Evolutionary conservation across 2,888 invertebrate genomes (phyloP).

Genomic region (Tenthredo livida): DNA sequence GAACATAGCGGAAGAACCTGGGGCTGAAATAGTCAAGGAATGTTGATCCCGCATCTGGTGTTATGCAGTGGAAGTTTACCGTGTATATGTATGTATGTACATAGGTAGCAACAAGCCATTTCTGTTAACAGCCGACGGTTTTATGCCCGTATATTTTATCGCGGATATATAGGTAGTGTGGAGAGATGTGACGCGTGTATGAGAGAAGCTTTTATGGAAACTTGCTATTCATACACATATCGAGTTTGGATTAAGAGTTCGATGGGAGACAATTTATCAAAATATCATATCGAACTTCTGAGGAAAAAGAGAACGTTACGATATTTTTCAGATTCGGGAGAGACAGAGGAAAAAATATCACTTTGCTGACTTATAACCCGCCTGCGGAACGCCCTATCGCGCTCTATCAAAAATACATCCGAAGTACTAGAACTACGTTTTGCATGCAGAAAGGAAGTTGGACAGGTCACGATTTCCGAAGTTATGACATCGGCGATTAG

Average conservation of each 20-base stretch:
- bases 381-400: neutral
- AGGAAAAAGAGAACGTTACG: neutral
- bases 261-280: neutral
- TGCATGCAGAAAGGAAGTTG: neutral
- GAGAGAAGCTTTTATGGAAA: neutral
- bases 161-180: neutral
- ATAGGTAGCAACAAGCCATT: conserved; percentile 8
- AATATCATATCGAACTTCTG: neutral
- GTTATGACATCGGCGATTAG: neutral
- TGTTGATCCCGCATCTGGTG: conserved; percentile 29
- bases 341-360: neutral
- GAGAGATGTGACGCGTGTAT: neutral
- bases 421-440: neutral
- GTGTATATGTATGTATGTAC: too few species aligned
- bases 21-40: conserved; percentile 8
- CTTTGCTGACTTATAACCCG: neutral
- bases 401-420: neutral
- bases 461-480: neutral
- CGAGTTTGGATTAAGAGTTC: neutral
- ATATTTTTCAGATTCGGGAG: neutral
- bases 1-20: neutral
- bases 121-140: neutral
- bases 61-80: neutral
- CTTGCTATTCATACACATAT: neutral
- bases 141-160: conserved; percentile 15